These are phyloP conservation scores for Butastur rufipennis DNA, from an alignment of 2,113 vertebrate genomes.

Conservation along the genomic window DNA sequence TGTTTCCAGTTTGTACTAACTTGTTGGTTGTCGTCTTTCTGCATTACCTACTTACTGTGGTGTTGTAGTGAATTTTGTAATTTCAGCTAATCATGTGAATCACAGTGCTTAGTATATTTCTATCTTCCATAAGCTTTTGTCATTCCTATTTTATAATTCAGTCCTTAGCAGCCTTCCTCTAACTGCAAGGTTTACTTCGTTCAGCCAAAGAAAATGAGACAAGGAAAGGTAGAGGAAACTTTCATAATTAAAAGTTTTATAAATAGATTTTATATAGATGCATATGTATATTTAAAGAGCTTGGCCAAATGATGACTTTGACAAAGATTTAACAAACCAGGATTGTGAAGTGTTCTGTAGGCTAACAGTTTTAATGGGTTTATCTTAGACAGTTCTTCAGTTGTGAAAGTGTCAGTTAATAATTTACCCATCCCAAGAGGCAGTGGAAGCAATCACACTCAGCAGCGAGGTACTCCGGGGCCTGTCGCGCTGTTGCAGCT, in stretches of 20 bases:
- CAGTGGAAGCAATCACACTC: constrained; percentile 59
- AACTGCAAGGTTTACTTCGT: background rate
- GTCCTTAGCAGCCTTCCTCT: background rate
- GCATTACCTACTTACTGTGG: background rate
- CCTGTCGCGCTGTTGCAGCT: constrained; percentile 40
- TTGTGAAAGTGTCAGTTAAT: constrained; percentile 76
- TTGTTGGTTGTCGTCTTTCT: background rate
- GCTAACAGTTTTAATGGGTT: constrained; percentile 76
- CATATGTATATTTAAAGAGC: constrained; percentile 23
- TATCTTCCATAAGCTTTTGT: background rate
- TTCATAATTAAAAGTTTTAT: constrained; percentile 29
- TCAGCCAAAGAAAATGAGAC: background rate
- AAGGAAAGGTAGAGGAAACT: background rate
- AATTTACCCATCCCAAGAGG: constrained; percentile 71
- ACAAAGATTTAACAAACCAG: constrained; percentile 67
- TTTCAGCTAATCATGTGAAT: background rate
- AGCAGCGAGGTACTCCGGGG: constrained; percentile 7
- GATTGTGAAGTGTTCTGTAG: constrained; percentile 61
- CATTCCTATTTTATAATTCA: background rate
- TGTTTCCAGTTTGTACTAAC: background rate
- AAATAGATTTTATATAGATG: background rate
- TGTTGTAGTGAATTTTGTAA: background rate
- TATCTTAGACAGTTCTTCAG: constrained; percentile 72
- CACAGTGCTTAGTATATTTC: background rate
- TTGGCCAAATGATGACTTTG: constrained; percentile 59